Evolutionary conservation across 2,888 invertebrate genomes (phyloP), one percentile per base, ranked within the genome.

Genomic region (Drosophila limbata): DNA sequence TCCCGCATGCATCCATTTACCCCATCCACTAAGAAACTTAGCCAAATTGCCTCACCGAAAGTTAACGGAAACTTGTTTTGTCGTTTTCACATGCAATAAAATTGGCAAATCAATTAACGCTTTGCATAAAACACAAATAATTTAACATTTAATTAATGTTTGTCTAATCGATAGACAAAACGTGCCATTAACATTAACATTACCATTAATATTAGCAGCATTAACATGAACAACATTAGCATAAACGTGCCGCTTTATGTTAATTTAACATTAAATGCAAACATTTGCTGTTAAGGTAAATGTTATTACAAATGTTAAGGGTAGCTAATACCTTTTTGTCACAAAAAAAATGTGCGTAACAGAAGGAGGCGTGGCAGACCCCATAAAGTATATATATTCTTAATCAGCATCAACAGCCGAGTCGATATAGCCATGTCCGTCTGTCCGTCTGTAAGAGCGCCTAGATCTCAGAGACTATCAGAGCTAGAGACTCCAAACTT

Each of bases 61-160:
- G 59, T 77, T 69, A 52, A 59, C 61, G 69, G 57, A 79, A 77
- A 70, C 52, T 75, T 66, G 53, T 52, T 47, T 62, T 21, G 40
- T 47, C 39, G n/a, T 45, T 59, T 37, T n/a, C 40, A 3, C 62
- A 60, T 63, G 64, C 48, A 74, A 74, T 68, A 17, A 69, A 67
- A 59, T 67, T 59, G 52, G 48, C 40, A 63, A 77, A 77, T 75
- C 68, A 75, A 75, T 73, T 73, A 77, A 61, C 60, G 55, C 62
- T 33, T 50, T 15, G 53, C 17, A 31, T 68, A 44, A 21, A 33
- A 11, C 52, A 28, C 39, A 10, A 47, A 44, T 57, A 73, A 63
- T 44, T 78, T 56, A 68, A 60, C 48, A 73, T n/a, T n/a, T 56
- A 67, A 75, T 73, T 73, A 62, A 45, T 77, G 67, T 69, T 68